phyloP scores from a whole-genome alignment of 23 tunicate species.

The Halocynthia aurantium region DNA sequence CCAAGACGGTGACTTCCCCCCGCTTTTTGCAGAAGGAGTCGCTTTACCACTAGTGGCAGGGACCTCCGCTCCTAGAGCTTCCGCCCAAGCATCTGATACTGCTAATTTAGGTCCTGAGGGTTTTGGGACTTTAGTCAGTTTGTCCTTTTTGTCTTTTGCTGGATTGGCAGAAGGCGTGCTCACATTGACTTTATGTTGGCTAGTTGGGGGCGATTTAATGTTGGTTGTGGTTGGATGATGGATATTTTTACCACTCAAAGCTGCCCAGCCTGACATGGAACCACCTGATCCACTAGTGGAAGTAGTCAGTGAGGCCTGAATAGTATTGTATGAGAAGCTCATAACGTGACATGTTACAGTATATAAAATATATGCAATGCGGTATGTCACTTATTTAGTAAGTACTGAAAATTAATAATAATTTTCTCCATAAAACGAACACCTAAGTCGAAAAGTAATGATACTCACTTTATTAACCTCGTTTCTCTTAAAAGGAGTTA shows the following conservation, averaged over 20 bases:
- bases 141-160: constrained; percentile 11
- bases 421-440: neutral
- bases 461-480: constrained; percentile 10
- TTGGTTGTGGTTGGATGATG: constrained; percentile 7
- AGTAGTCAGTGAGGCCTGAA: constrained; percentile 7
- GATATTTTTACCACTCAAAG: constrained; percentile 53
- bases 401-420: neutral
- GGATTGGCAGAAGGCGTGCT: neutral
- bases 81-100: constrained; percentile 60
- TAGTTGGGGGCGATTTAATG: neutral
- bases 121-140: constrained; percentile 28
- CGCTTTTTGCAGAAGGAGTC: constrained; percentile 4
- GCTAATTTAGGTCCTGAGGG: constrained; percentile 20
- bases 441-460: neutral
- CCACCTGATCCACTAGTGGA: constrained; percentile 21
- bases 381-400: too few relatives aligned
- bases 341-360: neutral
- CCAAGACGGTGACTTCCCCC: neutral
- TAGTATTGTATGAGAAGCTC: neutral
- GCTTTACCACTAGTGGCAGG: constrained; percentile 12
- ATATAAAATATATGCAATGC: too few relatives aligned
- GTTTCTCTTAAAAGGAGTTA: constrained; percentile 58
- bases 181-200: neutral
- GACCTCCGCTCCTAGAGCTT: constrained; percentile 63
- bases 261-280: constrained; percentile 81